A percentile compares a stretch with the other conserved stretches of the same genome.
Conservation (phyloP, 2,113 vertebrate species). For the Anolis sagrei region DNA sequence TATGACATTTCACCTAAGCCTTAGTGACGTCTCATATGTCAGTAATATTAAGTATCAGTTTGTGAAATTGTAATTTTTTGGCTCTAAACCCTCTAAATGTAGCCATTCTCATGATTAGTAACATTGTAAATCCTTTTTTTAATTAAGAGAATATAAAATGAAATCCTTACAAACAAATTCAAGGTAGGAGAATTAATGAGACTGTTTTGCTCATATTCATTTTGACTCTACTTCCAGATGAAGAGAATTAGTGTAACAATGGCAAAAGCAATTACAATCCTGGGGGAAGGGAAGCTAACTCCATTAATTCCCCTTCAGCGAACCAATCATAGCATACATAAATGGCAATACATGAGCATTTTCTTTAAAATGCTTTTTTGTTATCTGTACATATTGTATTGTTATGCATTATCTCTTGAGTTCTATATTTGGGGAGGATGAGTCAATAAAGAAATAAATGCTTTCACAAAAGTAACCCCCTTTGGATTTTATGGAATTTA, state of each 20-base stretch:
- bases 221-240: not conserved
- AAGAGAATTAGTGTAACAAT: too few relatives aligned
- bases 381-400: too few relatives aligned
- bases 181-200: not conserved
- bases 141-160: not conserved
- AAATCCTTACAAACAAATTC: slow-evolving; percentile 3
- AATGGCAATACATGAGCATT: not conserved
- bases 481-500: not conserved
- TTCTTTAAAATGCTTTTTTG: slow-evolving; percentile 1
- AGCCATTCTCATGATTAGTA: not conserved
- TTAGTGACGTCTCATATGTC: not conserved
- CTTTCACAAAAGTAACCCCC: not conserved
- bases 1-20: not conserved
- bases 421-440: too few relatives aligned
- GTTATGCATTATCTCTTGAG: too few relatives aligned
- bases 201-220: not conserved
- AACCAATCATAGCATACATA: not conserved
- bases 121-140: not conserved
- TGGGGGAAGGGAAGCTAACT: not conserved
- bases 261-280: not conserved
- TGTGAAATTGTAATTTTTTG: not conserved
- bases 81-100: not conserved
- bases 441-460: too few relatives aligned
- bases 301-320: not conserved
- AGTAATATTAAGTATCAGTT: slow-evolving; percentile 5